phyloP scores from a whole-genome alignment of 2,797 vertebrate species.

The Sandelia bainsii region DNA sequence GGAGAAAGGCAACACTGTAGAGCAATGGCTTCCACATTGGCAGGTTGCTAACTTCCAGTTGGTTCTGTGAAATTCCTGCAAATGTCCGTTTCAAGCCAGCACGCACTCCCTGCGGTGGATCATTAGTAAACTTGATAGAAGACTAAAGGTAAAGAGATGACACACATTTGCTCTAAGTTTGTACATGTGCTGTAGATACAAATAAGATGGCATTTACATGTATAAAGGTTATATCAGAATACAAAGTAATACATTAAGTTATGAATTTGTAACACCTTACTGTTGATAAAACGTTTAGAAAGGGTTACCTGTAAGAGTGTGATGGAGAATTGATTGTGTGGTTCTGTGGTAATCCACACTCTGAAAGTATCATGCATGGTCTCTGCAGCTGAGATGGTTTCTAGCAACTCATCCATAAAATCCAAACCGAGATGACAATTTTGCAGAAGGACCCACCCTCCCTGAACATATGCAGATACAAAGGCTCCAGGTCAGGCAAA shows the following conservation, averaged over 20 bases:
- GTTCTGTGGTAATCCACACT: constrained; percentile 90
- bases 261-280: not conserved
- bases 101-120: constrained; percentile 88
- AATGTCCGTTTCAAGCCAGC: constrained; percentile 89
- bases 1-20: constrained; percentile 88
- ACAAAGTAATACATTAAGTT: not conserved
- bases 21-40: constrained; percentile 89
- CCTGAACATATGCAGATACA: constrained; percentile 71
- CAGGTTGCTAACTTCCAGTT: constrained; percentile 84
- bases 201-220: not conserved
- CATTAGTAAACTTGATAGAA: constrained; percentile 88
- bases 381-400: constrained; percentile 79
- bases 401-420: constrained; percentile 89
- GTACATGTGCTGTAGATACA: not conserved
- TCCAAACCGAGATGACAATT: constrained; percentile 90
- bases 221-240: not conserved
- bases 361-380: constrained; percentile 81
- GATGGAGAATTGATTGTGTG: constrained; percentile 87
- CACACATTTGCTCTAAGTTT: constrained; percentile 6
- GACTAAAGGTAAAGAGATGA: constrained; percentile 69
- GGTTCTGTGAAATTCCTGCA: constrained; percentile 86
- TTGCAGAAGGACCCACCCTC: constrained; percentile 90
- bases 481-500: constrained; percentile 6
- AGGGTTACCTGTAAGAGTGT: constrained; percentile 85
- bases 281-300: constrained; percentile 2